Evolutionary conservation across 2,888 invertebrate species (phyloP), one percentile per base, ranked within the genome.

Genomic region (Ennomos erosarius): DNA sequence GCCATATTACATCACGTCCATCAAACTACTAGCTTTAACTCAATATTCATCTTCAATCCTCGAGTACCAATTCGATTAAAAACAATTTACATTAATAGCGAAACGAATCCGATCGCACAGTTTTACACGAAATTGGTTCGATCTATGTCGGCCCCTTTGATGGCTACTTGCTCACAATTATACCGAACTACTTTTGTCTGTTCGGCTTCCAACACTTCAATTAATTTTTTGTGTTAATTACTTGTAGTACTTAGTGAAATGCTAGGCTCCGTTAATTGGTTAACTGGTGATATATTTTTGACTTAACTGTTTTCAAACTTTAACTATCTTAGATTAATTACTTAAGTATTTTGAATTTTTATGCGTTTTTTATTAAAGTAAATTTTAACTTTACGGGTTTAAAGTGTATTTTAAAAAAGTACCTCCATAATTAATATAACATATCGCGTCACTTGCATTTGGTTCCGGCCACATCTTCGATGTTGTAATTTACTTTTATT

Each of bases 101-200:
- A 55, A 68, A 59, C 70, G 59, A 68, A 72, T 71, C 51, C 54
- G 61, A 69, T 68, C 59, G 62, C 60, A 62, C 52, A 60, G 64
- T 65, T 62, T 67, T 61, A 68, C 62, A 58, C 65, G 67, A 56
- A 70, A 73, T 72, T 74, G 71, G 70, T 71, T 69, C 52, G 64
- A 64, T 60, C 64, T 48, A 49, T 61, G 56, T 73, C 78, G 80
- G 79, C 71, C 54, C 62, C 76, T 79, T 79, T 80, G 74, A 78
- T 73, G 65, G 66, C 70, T 73, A 69, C 73, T 73, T 74, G 50
- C 55, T 73, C 38, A 43, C 38, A 50, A 48, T 49, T 51, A 46
- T 46, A 43, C 34, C 39, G 26, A 26, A 46, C 26, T 44, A 48
- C 43, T 47, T 43, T 58, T 58, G 42, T 52, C 47, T 52, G 16